A percentile compares a stretch with the other conserved stretches of the same genome.
These are phyloP conservation scores for Plodia interpunctella DNA, from an alignment of 1,140 invertebrate species.

Conservation along the genomic window DNA sequence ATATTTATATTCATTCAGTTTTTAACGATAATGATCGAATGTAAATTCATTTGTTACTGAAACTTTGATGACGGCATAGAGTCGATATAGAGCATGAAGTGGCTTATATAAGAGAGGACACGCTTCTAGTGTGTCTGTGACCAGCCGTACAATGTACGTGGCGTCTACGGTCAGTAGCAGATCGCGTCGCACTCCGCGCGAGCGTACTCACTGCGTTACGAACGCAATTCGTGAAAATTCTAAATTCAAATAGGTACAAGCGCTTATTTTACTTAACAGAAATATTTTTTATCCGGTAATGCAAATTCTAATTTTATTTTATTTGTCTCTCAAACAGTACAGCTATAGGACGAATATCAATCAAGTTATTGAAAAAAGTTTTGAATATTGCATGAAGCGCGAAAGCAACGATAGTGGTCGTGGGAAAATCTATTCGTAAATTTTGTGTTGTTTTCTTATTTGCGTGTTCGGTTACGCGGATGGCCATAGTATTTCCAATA, in stretches of 20 bases:
- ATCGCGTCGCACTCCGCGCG: slow-evolving; percentile 32
- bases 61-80: slow-evolving; percentile 31
- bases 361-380: slow-evolving; percentile 20
- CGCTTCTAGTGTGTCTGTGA: background rate
- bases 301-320: background rate
- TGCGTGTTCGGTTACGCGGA: background rate
- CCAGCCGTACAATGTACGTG: background rate
- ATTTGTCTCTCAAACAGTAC: too few relatives aligned
- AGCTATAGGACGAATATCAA: background rate
- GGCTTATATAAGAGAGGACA: slow-evolving; percentile 42
- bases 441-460: slow-evolving; percentile 15
- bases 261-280: background rate
- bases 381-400: slow-evolving; percentile 39
- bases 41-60: slow-evolving; percentile 15
- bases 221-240: slow-evolving; percentile 20
- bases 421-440: slow-evolving; percentile 22
- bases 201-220: slow-evolving; percentile 24
- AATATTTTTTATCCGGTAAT: background rate
- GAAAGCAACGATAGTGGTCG: slow-evolving; percentile 25
- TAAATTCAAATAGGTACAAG: slow-evolving; percentile 10
- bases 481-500: background rate
- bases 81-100: slow-evolving; percentile 32
- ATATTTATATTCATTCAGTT: too few relatives aligned
- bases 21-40: too few relatives aligned
- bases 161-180: slow-evolving; percentile 33